phyloP scores from a whole-genome alignment of 2,113 vertebrate genomes.

The Mohoua ochrocephala region DNA sequence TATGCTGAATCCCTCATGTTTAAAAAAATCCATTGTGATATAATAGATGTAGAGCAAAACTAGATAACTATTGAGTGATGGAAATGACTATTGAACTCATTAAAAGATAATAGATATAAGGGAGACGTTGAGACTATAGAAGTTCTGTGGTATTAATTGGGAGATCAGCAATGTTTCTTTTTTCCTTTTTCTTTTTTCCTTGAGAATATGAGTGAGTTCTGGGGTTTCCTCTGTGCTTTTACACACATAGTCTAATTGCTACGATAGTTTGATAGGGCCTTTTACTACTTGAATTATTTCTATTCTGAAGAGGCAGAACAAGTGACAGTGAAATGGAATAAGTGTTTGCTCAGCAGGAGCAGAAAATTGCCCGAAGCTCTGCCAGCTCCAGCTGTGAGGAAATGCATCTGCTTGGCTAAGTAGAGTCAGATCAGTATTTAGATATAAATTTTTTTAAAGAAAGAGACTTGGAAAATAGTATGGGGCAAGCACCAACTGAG shows the following conservation, averaged over 20 bases:
- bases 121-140: background rate
- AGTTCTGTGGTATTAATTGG: background rate
- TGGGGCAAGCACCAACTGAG: background rate
- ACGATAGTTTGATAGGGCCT: background rate
- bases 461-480: background rate
- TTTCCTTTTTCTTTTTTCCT: background rate
- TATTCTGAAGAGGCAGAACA: background rate
- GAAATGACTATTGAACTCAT: background rate
- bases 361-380: background rate
- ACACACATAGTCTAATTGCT: background rate
- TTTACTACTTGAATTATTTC: background rate
- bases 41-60: background rate
- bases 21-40: background rate
- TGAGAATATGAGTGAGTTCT: background rate
- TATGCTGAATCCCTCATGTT: background rate
- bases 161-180: background rate
- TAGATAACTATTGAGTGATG: background rate
- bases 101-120: background rate
- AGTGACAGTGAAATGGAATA: background rate
- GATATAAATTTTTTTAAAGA: background rate
- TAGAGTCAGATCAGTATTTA: background rate
- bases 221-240: background rate
- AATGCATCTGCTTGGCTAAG: background rate
- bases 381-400: background rate
- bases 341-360: background rate